Base-by-base conservation (phyloP, 2,888 invertebrate genomes). In the Hylaea fasciaria region DNA sequence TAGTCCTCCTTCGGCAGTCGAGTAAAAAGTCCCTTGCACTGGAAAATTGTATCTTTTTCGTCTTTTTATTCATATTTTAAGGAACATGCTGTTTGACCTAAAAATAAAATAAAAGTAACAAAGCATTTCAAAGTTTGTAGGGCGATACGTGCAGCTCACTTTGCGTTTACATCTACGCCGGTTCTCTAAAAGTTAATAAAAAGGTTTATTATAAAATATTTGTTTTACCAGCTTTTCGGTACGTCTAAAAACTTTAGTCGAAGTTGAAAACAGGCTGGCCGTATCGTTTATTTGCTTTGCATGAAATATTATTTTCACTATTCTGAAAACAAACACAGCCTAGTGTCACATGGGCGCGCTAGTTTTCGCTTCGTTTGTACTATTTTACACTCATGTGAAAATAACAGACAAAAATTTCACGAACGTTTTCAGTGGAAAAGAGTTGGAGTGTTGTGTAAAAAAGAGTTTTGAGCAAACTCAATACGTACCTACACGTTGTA, bases 271-370 rank as follows among this genome's bases (percentile, higher is more conserved):
- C 66, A 50, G 65, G 57, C 62, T 68, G 53, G 50, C 65, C 53
- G 48, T 60, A 54, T 62, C 57, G 65, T 73, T 70, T 74, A 72
- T 77, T 78, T 76, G 69, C 60, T 65, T 68, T 70, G 67, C 66
- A 62, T 69, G 65, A 69, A 73, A 62, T 72, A 64, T 72, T 78
- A 72, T 75, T 77, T 78, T 77, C 67, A 78, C 65, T 69, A 66
- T 73, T 70, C 61, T 61, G 57, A 69, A 73, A 73, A 73, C 57
- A 71, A 71, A 76, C 65, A 67, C 59, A 63, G 59, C 64, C 48
- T 54, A 68, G 68, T 67, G 65, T 66, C 68, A 70, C 60, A 66
- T 66, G 66, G 52, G 52, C 47, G 55, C 48, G 50, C 57, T 65
- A 69, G 70, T 68, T 66, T 65, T 63, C 57, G 53, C 65, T 64